A percentile compares a stretch with the other conserved stretches of the same genome.
Evolutionary conservation across 2,888 invertebrate species (phyloP).

Genomic region (Koerneria pararmatus): DNA sequence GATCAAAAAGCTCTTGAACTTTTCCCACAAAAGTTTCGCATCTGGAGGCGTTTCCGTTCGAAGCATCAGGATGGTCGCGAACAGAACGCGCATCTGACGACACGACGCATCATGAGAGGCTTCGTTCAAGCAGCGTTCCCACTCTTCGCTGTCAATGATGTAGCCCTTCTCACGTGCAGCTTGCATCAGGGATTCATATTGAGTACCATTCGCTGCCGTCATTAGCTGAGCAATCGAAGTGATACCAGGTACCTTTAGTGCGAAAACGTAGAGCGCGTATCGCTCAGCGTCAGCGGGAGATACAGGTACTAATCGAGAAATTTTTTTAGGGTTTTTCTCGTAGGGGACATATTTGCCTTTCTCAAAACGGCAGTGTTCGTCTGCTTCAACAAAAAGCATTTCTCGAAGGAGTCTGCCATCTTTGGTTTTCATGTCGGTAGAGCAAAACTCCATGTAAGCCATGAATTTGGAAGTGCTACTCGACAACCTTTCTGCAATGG

Average conservation of each 20-base stretch:
- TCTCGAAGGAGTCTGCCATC: not conserved
- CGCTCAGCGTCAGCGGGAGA: not conserved
- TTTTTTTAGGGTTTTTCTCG: not conserved
- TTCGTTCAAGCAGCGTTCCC: not conserved
- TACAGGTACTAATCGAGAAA: not conserved
- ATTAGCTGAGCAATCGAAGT: not conserved
- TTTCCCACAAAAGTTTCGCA: not conserved
- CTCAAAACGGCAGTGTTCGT: not conserved
- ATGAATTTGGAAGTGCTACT: not conserved
- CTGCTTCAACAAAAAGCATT: conserved; percentile 3
- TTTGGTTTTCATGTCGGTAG: not conserved
- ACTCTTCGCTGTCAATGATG: conserved; percentile 10
- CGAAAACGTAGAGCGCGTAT: conserved; percentile 14
- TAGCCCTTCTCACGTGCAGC: conserved; percentile 9
- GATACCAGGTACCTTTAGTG: not conserved
- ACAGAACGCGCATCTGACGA: not conserved
- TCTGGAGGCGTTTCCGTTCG: not conserved
- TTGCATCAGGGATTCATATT: not conserved
- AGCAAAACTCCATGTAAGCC: not conserved
- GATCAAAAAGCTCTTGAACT: conserved; percentile 1
- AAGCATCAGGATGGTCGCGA: conserved; percentile 11
- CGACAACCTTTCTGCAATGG: not conserved
- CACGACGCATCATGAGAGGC: not conserved
- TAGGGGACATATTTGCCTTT: not conserved
- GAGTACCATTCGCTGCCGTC: not conserved